Base-by-base conservation (phyloP, 2,113 vertebrate genomes). In the Glaucidium brasilianum region DNA sequence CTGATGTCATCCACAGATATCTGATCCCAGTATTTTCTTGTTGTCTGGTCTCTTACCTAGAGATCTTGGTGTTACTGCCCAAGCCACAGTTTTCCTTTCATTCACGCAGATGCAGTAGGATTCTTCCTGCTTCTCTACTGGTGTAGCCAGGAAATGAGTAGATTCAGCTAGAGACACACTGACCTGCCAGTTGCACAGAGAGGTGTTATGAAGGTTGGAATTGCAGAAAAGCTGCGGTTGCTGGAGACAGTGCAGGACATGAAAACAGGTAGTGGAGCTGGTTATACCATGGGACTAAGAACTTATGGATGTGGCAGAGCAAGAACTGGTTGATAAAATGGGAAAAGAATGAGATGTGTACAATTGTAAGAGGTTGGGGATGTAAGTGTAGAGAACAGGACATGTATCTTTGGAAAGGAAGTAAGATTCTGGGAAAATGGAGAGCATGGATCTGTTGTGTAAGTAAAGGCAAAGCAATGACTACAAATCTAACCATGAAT, bases 31-130 rank as follows among this genome's bases (percentile, higher is more conserved):
- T 20, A 41, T 45, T 69, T 50, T 60, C 53, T 50, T 41, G 26
- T 66, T 55, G 10, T 53, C 59, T 2, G 1, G 20, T 23, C 26
- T 32, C 96, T 97, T 87, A 98, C 98, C 98, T 95, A 98, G 81
- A 69, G 97, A 95, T 82, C 94, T 97, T 9, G 97, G 97, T 7
- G 96, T 98, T 59, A 98, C 75, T 8, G 39, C 43, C 98, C 98
- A 98, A 76, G 97, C 92, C 47, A 97, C 14, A 5, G 97, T 98
- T 79, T 97, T 96, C 39, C 95, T 97, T 72, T 89, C 91, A 12
- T 98, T 95, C 12, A 12, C 26, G 25, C 98, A 98, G 78, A 98
- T 20, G 74, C 98, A 98, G 25, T 97, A 67, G 56, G 96, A 97
- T 35, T 88, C 94, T 68, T 96, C 93, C 27, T 90, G 50, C 47